Evolutionary conservation across 2,113 vertebrate species (phyloP).

Genomic region (Gila orcuttii): DNA sequence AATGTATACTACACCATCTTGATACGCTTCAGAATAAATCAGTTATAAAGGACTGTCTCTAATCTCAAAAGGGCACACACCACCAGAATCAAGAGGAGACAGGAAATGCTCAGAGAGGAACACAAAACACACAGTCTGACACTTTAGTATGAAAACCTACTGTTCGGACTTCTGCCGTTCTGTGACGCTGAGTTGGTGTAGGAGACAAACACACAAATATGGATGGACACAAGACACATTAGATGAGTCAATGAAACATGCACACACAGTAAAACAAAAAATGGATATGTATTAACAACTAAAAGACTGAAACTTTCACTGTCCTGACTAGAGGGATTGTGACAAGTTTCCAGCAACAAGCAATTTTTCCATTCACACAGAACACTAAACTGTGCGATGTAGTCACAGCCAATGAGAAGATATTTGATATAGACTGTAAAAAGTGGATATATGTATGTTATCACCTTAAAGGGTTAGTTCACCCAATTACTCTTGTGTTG

Average conservation of each 20-base stretch:
- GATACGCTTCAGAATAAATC: neutral
- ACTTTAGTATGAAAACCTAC: constrained; percentile 69
- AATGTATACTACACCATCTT: neutral
- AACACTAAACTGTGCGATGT: neutral
- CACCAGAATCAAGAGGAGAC: constrained; percentile 6
- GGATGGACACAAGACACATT: constrained; percentile 44
- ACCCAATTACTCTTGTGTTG: no score
- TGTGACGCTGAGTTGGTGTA: constrained; percentile 72
- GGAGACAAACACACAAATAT: constrained; percentile 71
- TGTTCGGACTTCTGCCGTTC: constrained; percentile 75
- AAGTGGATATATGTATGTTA: neutral
- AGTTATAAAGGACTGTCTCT: neutral
- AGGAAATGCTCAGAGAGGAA: constrained; percentile 5
- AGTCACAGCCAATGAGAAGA: neutral
- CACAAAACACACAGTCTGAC: neutral
- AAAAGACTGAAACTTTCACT: constrained; percentile 16
- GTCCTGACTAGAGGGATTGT: neutral
- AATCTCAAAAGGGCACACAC: neutral
- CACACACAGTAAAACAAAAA: constrained; percentile 31
- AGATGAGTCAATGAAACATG: constrained; percentile 62
- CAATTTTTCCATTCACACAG: neutral
- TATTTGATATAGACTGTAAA: neutral
- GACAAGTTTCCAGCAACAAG: neutral
- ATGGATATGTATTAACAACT: constrained; percentile 54
- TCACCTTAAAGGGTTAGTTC: neutral